Percentiles rank a stretch among this genome's conserved stretches.
Evolutionary conservation across 1,140 invertebrate species (phyloP).

Genomic region (Drosophila pectinifera): DNA sequence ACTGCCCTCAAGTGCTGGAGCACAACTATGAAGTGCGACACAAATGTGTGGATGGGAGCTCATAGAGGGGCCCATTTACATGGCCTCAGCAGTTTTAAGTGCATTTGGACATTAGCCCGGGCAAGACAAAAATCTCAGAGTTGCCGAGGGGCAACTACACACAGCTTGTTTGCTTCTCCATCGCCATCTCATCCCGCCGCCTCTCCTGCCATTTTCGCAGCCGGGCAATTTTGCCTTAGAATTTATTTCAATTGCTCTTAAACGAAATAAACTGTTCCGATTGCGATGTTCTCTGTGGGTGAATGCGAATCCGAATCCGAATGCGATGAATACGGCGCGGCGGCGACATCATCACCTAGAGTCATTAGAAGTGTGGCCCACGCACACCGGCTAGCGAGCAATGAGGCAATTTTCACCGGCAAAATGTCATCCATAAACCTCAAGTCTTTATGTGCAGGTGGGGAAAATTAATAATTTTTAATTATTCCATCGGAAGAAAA

Average conservation of each 20-base stretch:
- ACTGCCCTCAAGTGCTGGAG: conserved; percentile 39
- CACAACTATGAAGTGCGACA: conserved; percentile 48
- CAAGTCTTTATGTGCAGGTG: conserved; percentile 2
- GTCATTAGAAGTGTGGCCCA: conserved; percentile 49
- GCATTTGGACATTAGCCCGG: conserved; percentile 72
- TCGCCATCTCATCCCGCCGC: neutral
- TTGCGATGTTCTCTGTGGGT: conserved; percentile 20
- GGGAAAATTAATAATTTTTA: neutral
- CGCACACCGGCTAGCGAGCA: conserved; percentile 15
- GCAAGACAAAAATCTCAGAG: conserved; percentile 36
- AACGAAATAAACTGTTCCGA: conserved; percentile 53
- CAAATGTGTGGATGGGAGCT: conserved; percentile 12
- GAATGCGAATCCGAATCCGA: conserved; percentile 12
- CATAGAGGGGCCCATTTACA: conserved; percentile 43
- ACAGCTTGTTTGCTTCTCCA: conserved; percentile 11
- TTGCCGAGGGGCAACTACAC: conserved; percentile 4
- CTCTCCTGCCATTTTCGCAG: conserved; percentile 7
- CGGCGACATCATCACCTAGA: conserved; percentile 35
- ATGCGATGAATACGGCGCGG: too few relatives aligned
- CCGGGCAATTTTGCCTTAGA: conserved; percentile 44
- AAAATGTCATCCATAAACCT: conserved; percentile 10
- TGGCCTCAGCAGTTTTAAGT: conserved; percentile 61
- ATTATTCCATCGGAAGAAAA: neutral
- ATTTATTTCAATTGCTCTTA: conserved; percentile 73
- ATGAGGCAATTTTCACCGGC: conserved; percentile 27